Base-by-base conservation (phyloP, 2,113 vertebrate species). In the Forbesichthys papilliferus region DNA sequence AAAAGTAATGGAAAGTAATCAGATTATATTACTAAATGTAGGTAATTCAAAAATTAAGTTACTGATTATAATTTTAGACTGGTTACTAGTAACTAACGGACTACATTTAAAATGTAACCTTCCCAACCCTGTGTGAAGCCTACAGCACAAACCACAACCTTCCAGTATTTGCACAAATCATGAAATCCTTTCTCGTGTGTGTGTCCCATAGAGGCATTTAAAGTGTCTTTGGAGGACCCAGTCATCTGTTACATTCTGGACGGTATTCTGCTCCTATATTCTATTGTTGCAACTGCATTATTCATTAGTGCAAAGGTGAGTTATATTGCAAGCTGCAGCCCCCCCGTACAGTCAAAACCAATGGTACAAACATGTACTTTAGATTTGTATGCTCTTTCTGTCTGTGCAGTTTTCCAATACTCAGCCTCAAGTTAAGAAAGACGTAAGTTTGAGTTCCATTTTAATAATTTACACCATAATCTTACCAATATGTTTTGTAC, bases 221-320 rank as follows among this genome's bases (percentile, higher is more conserved):
- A 27, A 27, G 2, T 27, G 27, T 8, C 10, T 1, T 14, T 94
- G 69, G 84, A 73, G 12, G 90, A 95, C 9, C 95, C 95, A 4
- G 81, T 83, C 27, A 82, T 93, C 73, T 99, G 97, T 84, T 99
- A 96, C 58, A 2, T 96, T 42, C 82, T 99, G 84, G 97, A 99
- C 14, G 95, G 93, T 3, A 42, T 98, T 80, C 93, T 99, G 77
- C 86, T 98, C 61, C 12, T 96, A 66, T 98, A 98, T 0, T 94
- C 94, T 1, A 57, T 98, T 0, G 0, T 95, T 14, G 58, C 93
- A 34, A 98, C 97, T 0, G 94, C 87, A 0, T 85, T 97, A n/a
- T 96, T 92, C 79, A 92, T 97, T 86, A 95, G 84, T 86, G 88
- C 82, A 0, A 98, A 95, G 94, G 97, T 99, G 78, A 91, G 92